Percentiles rank a stretch among this genome's conserved stretches.
These are phyloP conservation scores for Monarcha castaneiventris DNA, from an alignment of 2,113 vertebrate genomes.

Conservation along the genomic window DNA sequence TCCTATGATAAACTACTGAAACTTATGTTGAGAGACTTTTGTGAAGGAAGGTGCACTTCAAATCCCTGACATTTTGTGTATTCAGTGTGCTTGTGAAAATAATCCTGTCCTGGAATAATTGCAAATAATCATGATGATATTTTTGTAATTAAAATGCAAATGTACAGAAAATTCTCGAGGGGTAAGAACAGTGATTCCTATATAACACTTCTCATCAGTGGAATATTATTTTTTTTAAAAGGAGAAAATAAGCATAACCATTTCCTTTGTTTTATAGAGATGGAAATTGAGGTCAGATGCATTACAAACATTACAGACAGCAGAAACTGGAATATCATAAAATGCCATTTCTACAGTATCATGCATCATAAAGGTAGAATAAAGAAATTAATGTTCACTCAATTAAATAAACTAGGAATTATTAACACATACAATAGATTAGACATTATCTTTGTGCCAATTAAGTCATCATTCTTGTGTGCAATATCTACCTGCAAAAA, in stretches of 20 bases:
- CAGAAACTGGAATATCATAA: neutral
- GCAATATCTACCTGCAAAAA: neutral
- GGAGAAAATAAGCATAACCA: neutral
- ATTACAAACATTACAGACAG: neutral
- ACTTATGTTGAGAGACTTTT: fast-evolving
- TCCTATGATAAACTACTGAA: neutral
- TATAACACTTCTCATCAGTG: neutral
- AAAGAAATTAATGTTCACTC: neutral
- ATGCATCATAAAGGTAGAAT: neutral
- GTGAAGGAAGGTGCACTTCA: neutral
- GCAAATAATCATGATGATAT: neutral
- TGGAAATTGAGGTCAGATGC: neutral
- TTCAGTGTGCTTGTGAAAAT: neutral
- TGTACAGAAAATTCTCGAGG: neutral
- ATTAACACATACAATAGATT: neutral
- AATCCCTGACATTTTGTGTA: neutral
- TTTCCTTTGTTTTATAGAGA: neutral
- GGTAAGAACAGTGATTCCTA: neutral
- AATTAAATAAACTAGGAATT: neutral
- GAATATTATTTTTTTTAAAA: neutral
- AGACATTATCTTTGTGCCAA: neutral
- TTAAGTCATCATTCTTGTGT: neutral
- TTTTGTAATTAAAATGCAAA: neutral
- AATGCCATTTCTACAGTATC: neutral
- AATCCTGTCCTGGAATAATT: neutral